Evolutionary conservation across 2,797 vertebrate species (phyloP).

Genomic region (Urocyon cinereoargenteus): DNA sequence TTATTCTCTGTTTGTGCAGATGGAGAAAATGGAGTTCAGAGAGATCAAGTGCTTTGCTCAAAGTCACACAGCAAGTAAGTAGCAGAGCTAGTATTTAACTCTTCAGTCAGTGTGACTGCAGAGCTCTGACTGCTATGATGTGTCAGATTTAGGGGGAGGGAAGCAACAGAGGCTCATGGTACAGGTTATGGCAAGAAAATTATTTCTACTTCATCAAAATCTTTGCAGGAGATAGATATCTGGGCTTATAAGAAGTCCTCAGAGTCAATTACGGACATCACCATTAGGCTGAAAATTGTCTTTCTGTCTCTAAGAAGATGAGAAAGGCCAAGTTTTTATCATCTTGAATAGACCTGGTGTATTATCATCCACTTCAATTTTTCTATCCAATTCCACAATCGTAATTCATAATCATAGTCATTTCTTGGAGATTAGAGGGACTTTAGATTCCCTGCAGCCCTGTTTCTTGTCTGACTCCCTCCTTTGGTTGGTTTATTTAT

Average conservation of each 20-base stretch:
- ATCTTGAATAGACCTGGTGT: background rate
- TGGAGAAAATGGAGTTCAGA: background rate
- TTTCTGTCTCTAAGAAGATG: background rate
- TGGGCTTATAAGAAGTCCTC: background rate
- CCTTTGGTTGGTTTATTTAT: background rate
- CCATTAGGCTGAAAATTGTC: background rate
- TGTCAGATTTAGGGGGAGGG: background rate
- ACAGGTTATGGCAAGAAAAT: background rate
- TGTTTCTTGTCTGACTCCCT: background rate
- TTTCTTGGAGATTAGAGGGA: background rate
- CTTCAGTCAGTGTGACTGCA: background rate
- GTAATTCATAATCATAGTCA: background rate
- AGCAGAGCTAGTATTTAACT: background rate
- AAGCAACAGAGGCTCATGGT: background rate
- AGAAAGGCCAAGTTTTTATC: background rate
- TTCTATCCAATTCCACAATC: background rate
- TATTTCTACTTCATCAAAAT: slow-evolving; percentile 12
- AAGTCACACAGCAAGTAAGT: background rate
- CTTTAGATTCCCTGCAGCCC: background rate
- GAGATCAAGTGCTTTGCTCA: background rate
- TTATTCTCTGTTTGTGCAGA: background rate
- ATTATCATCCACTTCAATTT: background rate
- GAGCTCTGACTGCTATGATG: background rate
- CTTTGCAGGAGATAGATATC: background rate
- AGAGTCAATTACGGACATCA: background rate